phyloP scores from a whole-genome alignment of 2,113 vertebrate species.

The Ammodytes dubius region DNA sequence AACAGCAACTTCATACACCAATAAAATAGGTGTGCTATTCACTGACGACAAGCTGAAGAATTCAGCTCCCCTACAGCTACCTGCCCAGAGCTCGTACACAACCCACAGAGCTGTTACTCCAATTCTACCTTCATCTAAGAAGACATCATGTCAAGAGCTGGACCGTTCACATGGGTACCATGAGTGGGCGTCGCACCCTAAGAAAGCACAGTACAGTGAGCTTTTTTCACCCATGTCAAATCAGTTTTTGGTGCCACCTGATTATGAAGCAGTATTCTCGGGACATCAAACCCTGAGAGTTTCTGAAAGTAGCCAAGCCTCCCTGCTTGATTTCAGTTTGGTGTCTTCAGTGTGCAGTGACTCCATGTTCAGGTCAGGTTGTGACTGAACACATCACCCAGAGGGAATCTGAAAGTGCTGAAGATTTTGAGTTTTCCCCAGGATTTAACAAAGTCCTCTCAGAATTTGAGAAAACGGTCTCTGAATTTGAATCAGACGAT shows the following conservation, averaged over 20 bases:
- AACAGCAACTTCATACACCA: constrained; percentile 1
- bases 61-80: constrained; percentile 55
- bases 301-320: constrained; percentile 44
- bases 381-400: constrained; percentile 8
- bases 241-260: constrained; percentile 58
- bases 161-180: background rate
- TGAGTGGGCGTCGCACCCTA: constrained; percentile 9
- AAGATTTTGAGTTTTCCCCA: constrained; percentile 57
- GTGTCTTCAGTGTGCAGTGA: constrained; percentile 53
- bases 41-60: constrained; percentile 19
- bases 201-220: constrained; percentile 38
- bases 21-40: constrained; percentile 2
- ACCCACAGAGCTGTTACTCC: constrained; percentile 78
- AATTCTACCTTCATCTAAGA: constrained; percentile 45
- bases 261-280: constrained; percentile 65
- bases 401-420: background rate
- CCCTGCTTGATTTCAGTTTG: constrained; percentile 52
- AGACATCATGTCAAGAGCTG: background rate
- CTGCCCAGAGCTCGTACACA: constrained; percentile 41
- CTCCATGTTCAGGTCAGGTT: constrained; percentile 29
- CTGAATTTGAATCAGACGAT: constrained; percentile 58
- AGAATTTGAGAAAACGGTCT: constrained; percentile 64
- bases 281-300: constrained; percentile 56
- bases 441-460: constrained; percentile 62
- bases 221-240: constrained; percentile 56